Evolutionary conservation across 2,113 vertebrate genomes (phyloP).

Genomic region (Hyperopisus bebe): DNA sequence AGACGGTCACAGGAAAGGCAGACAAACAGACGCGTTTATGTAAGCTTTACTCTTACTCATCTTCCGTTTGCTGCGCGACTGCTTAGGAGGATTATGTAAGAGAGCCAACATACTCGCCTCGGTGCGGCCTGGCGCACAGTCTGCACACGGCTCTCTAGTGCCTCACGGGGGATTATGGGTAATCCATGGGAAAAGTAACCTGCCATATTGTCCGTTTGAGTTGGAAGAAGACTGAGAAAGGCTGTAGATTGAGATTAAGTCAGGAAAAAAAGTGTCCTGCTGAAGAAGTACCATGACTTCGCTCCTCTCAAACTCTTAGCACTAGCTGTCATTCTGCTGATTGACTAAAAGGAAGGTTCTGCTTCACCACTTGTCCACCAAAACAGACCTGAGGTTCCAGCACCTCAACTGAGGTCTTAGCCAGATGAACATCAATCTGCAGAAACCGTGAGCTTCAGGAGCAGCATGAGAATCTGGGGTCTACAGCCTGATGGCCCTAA

Average conservation of each 20-base stretch:
- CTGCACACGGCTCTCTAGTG: not conserved
- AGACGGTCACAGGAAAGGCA: not conserved
- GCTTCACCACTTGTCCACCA: not conserved
- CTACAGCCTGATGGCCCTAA: not conserved
- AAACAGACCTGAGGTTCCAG: not conserved
- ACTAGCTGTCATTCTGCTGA: not conserved
- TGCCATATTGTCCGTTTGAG: not conserved
- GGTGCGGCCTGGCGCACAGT: not conserved
- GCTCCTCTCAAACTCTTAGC: not conserved
- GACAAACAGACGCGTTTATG: not conserved
- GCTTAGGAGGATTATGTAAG: constrained; percentile 12
- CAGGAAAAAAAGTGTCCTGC: not conserved
- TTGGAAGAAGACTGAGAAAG: not conserved
- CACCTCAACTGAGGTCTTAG: not conserved
- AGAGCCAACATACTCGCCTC: not conserved
- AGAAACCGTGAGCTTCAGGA: not conserved
- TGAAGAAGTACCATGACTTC: not conserved
- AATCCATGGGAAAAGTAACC: not conserved
- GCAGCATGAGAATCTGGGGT: not conserved
- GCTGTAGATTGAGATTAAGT: not conserved
- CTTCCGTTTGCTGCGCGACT: not conserved
- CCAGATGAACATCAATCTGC: not conserved
- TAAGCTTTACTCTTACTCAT: constrained; percentile 14
- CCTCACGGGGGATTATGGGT: not conserved
- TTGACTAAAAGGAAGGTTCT: not conserved